These are phyloP conservation scores for Rallus limicola DNA, from an alignment of 2,113 vertebrate species.

Conservation along the genomic window DNA sequence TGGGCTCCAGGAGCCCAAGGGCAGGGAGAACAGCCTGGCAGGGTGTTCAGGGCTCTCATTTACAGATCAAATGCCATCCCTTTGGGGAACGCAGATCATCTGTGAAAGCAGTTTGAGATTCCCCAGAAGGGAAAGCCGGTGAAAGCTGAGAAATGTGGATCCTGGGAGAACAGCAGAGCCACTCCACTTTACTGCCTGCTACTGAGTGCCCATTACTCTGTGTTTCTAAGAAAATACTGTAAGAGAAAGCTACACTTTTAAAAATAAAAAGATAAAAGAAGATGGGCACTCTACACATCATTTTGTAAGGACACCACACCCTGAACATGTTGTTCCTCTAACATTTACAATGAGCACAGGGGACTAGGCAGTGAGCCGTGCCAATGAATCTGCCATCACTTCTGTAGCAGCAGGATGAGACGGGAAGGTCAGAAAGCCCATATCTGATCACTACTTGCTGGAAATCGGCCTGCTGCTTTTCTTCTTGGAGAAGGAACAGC, in stretches of 20 bases:
- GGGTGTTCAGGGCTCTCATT: not conserved
- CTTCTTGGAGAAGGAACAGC: not conserved
- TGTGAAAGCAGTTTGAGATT: not conserved
- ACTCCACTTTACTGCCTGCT: not conserved
- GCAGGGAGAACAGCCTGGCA: not conserved
- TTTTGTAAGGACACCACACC: not conserved
- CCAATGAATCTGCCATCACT: conserved; percentile 26
- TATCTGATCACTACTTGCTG: not conserved
- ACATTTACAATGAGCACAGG: not conserved
- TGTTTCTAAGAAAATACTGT: not conserved
- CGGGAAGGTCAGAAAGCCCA: not conserved
- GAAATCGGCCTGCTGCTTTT: not conserved
- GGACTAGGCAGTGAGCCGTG: not conserved
- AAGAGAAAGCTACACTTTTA: not conserved
- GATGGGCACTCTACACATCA: not conserved
- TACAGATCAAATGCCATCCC: not conserved
- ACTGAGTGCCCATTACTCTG: not conserved
- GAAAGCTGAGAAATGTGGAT: not conserved
- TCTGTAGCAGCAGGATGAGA: not conserved
- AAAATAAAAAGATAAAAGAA: not conserved
- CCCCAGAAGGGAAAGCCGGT: not conserved
- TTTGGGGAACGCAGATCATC: not conserved
- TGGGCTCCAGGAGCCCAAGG: not conserved
- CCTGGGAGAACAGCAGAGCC: not conserved
- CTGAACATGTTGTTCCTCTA: not conserved